Percentiles rank a stretch among this genome's conserved stretches.
phyloP scores from a whole-genome alignment of 2,113 vertebrate species.

The Atlantisia rogersi region DNA sequence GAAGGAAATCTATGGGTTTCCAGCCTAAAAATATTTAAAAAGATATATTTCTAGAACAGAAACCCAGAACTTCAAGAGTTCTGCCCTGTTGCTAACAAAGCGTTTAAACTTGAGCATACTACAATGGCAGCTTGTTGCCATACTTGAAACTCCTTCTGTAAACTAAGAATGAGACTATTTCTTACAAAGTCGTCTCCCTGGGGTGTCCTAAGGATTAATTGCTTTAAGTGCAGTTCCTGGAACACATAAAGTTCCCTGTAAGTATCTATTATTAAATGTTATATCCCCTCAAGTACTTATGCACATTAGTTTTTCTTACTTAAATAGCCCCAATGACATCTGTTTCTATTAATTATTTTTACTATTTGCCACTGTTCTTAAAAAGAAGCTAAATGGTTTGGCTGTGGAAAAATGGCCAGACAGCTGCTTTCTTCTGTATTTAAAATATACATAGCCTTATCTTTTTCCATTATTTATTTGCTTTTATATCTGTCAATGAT shows the following conservation, averaged over 20 bases:
- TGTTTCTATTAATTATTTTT: constrained; percentile 51
- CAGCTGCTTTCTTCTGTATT: constrained; percentile 3
- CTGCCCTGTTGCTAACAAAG: neutral
- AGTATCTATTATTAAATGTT: constrained; percentile 38
- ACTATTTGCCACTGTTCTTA: constrained; percentile 14
- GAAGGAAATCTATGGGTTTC: neutral
- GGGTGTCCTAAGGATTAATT: constrained; percentile 38
- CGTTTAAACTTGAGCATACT: neutral
- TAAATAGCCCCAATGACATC: constrained; percentile 2
- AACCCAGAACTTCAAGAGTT: neutral
- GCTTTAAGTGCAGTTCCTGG: constrained; percentile 1
- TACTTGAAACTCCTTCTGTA: neutral
- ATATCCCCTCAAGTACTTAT: constrained; percentile 5
- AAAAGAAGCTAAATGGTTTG: neutral
- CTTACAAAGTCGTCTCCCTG: neutral
- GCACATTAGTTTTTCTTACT: constrained; percentile 11
- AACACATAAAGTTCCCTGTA: constrained; percentile 22
- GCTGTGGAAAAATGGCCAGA: neutral
- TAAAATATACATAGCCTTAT: neutral
- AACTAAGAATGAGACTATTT: neutral
- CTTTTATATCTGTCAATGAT: neutral
- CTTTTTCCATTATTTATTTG: neutral
- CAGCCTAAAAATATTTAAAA: neutral
- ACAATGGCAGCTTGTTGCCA: neutral
- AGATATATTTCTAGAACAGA: neutral